A percentile compares a stretch with the other conserved stretches of the same genome.
Evolutionary conservation across 92 coral and sea anemone genomes (phyloP).

Genomic region (Siderastrea radians): DNA sequence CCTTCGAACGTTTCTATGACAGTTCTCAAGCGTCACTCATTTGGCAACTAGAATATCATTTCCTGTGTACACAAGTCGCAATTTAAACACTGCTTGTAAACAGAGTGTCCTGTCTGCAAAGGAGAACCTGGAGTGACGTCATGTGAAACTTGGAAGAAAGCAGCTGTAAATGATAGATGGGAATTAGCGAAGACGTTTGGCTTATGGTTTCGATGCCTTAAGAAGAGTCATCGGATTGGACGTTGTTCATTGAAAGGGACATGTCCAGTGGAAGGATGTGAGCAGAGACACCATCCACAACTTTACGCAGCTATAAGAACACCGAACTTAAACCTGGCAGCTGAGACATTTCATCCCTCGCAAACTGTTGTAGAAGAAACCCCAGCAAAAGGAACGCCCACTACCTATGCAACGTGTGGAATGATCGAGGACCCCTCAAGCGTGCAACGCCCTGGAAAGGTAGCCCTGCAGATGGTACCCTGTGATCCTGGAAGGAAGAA

Average conservation of each 20-base stretch:
- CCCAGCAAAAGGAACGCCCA: background rate
- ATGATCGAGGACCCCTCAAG: background rate
- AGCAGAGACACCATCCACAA: too few species aligned
- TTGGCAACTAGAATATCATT: too few species aligned
- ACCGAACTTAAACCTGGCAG: background rate
- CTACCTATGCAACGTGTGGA: background rate
- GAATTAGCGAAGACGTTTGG: constrained; percentile 10
- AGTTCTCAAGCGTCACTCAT: too few species aligned
- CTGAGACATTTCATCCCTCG: background rate
- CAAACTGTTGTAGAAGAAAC: constrained; percentile 1
- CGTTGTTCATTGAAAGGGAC: constrained; percentile 13
- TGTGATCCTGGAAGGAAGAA: constrained; percentile 6
- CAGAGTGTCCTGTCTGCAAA: background rate
- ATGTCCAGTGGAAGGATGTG: background rate
- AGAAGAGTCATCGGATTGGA: background rate
- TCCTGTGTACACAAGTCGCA: too few species aligned
- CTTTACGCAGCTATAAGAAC: too few species aligned
- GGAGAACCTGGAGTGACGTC: background rate
- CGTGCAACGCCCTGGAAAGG: background rate
- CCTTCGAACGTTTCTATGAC: too few species aligned
- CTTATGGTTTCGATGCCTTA: constrained; percentile 1
- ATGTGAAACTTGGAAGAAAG: constrained; percentile 27
- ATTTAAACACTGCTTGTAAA: too few species aligned
- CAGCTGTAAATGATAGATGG: background rate
- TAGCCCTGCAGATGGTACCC: constrained; percentile 41